Evolutionary conservation across 1,140 invertebrate genomes (phyloP), one percentile per base, ranked within the genome.

Genomic region (Papilio xuthus): DNA sequence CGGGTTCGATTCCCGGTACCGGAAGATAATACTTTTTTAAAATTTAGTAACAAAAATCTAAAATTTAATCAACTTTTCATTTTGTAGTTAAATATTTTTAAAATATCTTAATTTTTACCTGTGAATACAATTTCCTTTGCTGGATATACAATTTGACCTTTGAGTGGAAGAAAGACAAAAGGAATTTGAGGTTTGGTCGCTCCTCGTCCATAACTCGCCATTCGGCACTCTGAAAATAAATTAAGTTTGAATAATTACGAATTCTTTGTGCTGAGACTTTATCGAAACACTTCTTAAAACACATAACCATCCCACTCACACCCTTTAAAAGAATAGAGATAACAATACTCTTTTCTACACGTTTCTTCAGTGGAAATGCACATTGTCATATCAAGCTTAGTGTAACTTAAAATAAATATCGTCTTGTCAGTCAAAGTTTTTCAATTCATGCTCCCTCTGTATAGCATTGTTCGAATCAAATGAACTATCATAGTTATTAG

Each of bases 81-180:
- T 50, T 50, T 13, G 42, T 6, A 50, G 4, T 50, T n/a, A 18
- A 6, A 7, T n/a, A 50, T 18, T 18, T 50, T 50, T 50, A 13
- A 9, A 8, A 15, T 50, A 18, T 50, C 15, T 13, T 44, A 44
- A 42, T 83, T 83, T 94, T 95, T 94, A 98, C 97, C 97, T 92
- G 96, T 94, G 90, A 98, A 97, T 82, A 95, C 95, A 82, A 98
- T 97, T 94, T 98, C 97, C 82, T 97, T 97, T 77, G 97, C 96
- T 0, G 97, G 97, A 94, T 98, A 96, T 82, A 98, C 96, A 82
- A 98, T 97, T 91, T 98, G 97, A 50, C 97, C 97, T 82, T 96
- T 96, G 44, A 97, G 94, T 1, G 97, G 97, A 71, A 98, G 91
- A 88, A 97, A 97, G 9, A 98, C 97, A 85, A 97, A 97, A 8